Evolutionary conservation across 1,140 invertebrate species (phyloP), one percentile per base, ranked within the genome.

Genomic region (Pollicipes pollicipes): DNA sequence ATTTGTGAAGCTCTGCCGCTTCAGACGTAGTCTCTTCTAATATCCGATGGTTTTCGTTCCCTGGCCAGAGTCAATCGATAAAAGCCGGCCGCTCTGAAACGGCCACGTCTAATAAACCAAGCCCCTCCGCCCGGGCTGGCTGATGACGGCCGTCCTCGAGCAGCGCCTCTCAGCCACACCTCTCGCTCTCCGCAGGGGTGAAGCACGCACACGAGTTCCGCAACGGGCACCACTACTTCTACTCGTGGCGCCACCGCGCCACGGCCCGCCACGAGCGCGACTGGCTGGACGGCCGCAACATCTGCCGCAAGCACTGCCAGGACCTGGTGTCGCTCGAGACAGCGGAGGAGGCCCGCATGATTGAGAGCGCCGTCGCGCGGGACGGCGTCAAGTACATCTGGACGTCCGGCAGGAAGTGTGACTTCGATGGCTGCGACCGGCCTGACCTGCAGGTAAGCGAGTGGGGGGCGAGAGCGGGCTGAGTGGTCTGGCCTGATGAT

Each of bases 281-380:
- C 76, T 95, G 91, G 91, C 80, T 94, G 27, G 91, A 93, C 76
- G 88, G 90, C 0, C 84, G 91, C 73, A 95, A 95, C 80, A 93
- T 94, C 76, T 94, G 91, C 81, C 85, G 91, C 75, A 84, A 91
- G 76, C 91, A 95, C 78, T 95, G 91, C 78, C 93, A 93, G 90
- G 91, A 94, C 80, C 90, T 91, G 74, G 91, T 95, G 17, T 91
- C 89, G 17, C 80, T 94, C 32, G 91, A 94, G 82, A 93, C 90
- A 24, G 89, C 90, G 30, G 90, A 89, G 78, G 91, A 93, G 80
- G 93, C 93, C 79, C 90, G 93, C 79, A 93, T 93, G 78, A 83
- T 93, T 74, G 93, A 93, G 80, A 89, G 92, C 78, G 86, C 89
- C 77, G 84, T 94, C 72, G 84, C 86, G 6, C 83, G 89, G 76